These are phyloP conservation scores for Callaeas wilsoni DNA, from an alignment of 2,113 vertebrate genomes.

Conservation along the genomic window DNA sequence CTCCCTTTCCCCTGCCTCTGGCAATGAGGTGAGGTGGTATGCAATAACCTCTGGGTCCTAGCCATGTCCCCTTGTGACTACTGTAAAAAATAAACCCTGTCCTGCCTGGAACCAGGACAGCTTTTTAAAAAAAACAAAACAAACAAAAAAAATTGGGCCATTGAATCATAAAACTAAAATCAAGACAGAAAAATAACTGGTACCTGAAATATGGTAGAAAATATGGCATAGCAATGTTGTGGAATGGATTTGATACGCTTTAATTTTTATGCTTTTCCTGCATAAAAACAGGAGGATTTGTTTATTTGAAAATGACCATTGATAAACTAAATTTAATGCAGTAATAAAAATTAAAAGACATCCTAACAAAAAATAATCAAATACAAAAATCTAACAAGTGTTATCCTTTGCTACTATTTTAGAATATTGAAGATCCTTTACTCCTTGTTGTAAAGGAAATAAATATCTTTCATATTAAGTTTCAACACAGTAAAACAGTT, in stretches of 20 bases:
- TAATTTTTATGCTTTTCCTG: not conserved
- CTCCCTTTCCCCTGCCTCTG: not conserved
- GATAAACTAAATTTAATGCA: not conserved
- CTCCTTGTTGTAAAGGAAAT: not conserved
- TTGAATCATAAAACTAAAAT: not conserved
- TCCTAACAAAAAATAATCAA: fast-evolving
- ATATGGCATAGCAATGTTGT: not conserved
- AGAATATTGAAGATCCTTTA: not conserved
- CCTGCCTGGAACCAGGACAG: not conserved
- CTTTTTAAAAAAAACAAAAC: not conserved
- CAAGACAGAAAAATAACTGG: not conserved
- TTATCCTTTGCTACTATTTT: not conserved
- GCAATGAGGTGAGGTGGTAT: not conserved
- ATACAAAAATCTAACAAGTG: not conserved
- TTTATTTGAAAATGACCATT: not conserved
- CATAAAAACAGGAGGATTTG: not conserved
- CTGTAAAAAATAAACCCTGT: not conserved
- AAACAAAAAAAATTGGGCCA: too few species aligned
- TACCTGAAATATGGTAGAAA: not conserved
- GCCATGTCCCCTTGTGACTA: fast-evolving
- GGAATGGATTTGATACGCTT: not conserved
- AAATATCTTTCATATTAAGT: not conserved
- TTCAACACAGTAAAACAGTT: not conserved
- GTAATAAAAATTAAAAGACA: not conserved
- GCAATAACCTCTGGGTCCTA: too few species aligned